Evolutionary conservation across 2,888 invertebrate species (phyloP), one percentile per base, ranked within the genome.

Genomic region (Panzeria rudis): DNA sequence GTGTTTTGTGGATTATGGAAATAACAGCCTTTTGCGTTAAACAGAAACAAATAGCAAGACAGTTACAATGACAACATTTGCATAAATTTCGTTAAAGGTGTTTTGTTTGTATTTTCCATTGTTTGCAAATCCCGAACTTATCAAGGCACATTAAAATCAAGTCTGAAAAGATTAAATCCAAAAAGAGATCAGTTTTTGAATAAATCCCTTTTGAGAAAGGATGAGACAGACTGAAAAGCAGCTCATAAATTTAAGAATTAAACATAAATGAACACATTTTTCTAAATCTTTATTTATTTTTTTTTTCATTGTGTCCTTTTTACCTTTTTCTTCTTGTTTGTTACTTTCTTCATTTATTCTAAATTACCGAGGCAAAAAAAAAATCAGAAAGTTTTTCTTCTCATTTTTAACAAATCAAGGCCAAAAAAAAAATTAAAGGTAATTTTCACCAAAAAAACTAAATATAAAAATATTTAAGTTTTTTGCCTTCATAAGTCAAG

Each of bases 181-280:
- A 82, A 76, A 54, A 64, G 32, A 77, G 71, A 71, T 82, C 76
- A 77, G 38, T 82, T 66, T n/a, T 76, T 32, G 23, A 29, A 50
- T 71, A 75, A 85, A 85, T 81, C 77, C 85, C 44, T 62, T 84
- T 73, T 78, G 85, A 85, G 56, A 73, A 75, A 56, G 85, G 81
- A 61, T 68, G 73, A 68, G 68, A 54, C 44, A 68, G 68, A 54
- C 44, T 69, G 7, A 56, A 78, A 50, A 72, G 52, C 61, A 61
- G 41, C 76, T 61, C 76, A 81, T 81, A 81, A 84, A 84, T 80
- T 82, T 71, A n/a, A 56, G 64, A 82, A 64, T 82, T 76, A 71
- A 82, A 71, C 50, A 35, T 44, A 69, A 76, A 62, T 77, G 56
- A 82, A 71, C 38, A 76, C 44, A 64, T 47, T 76, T 72, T 35